Evolutionary conservation across 2,113 vertebrate genomes (phyloP).

Genomic region (Tor tambroides): DNA sequence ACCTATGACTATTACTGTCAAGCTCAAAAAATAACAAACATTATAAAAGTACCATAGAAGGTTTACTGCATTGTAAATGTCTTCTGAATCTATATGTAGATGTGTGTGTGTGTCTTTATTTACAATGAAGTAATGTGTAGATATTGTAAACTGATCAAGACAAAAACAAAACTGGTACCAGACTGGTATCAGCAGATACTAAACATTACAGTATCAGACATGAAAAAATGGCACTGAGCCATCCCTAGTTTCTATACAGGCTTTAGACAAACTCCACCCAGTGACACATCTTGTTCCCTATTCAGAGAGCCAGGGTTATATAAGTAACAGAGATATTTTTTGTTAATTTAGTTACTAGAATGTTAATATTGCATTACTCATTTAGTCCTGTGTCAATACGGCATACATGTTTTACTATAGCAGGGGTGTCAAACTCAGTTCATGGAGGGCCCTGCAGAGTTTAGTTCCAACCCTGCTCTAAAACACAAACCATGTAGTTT

Average conservation of each 20-base stretch:
- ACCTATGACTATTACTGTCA: no score
- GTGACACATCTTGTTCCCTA: not conserved
- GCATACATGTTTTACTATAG: not conserved
- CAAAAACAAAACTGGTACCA: not conserved
- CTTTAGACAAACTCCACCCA: not conserved
- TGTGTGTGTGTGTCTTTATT: no score
- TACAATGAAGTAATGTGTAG: not conserved
- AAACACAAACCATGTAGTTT: no score
- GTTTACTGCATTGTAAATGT: no score
- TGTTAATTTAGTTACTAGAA: not conserved
- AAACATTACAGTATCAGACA: not conserved
- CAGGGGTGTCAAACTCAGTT: no score
- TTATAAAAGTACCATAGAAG: no score
- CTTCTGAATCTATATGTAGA: no score
- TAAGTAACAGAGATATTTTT: not conserved
- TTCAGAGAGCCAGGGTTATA: not conserved
- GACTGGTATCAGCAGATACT: not conserved
- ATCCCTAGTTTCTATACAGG: not conserved
- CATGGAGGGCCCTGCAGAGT: no score
- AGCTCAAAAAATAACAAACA: no score
- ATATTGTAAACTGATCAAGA: not conserved
- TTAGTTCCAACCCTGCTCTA: no score
- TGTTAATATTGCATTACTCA: not conserved
- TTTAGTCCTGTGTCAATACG: not conserved
- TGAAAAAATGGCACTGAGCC: not conserved